Percentiles rank a stretch among this genome's conserved stretches.
Evolutionary conservation across 2,113 vertebrate species (phyloP).

Genomic region (Peromyscus californicus): DNA sequence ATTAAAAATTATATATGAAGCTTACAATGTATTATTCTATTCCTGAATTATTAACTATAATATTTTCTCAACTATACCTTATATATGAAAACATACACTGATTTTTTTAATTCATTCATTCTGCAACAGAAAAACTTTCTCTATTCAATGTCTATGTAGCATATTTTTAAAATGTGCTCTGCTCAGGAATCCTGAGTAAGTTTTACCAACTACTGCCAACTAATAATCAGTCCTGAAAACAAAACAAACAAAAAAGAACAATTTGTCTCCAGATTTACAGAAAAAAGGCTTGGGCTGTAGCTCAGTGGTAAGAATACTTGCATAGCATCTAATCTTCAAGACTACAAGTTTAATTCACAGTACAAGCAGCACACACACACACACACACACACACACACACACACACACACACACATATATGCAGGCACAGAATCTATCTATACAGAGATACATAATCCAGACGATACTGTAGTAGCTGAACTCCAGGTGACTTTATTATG

Average conservation of each 20-base stretch:
- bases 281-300: background rate
- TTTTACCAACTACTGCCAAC: conserved; percentile 22
- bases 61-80: conserved; percentile 27
- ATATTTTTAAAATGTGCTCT: conserved; percentile 53
- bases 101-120: background rate
- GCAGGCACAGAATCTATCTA: background rate
- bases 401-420: background rate
- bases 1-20: conserved; percentile 41
- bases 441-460: background rate
- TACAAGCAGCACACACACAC: background rate
- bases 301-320: background rate
- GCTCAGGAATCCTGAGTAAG: background rate
- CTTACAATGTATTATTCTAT: conserved; percentile 26
- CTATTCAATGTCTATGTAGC: background rate
- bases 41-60: background rate
- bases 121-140: conserved; percentile 29
- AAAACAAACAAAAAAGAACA: background rate
- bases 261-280: background rate
- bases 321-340: background rate
- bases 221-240: conserved; percentile 58
- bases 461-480: background rate
- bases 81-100: background rate
- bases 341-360: background rate
- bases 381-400: too few relatives aligned
- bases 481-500: background rate